Evolutionary conservation across 2,113 vertebrate genomes (phyloP).

Genomic region (Misgurnus mizolepis): DNA sequence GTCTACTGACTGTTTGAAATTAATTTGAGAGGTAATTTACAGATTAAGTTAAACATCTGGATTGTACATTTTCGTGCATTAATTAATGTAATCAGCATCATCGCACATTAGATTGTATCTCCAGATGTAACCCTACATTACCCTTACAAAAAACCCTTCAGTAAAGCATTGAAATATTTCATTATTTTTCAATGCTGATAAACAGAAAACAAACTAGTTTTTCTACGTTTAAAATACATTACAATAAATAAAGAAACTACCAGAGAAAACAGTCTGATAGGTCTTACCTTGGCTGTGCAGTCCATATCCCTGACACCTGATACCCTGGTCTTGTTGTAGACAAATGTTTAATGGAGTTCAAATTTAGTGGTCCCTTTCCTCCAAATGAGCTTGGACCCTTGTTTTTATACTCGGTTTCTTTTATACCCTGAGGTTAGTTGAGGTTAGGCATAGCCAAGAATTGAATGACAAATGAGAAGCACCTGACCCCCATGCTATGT

Average conservation of each 20-base stretch:
- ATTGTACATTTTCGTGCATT: neutral
- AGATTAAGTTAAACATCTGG: neutral
- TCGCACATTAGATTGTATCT: neutral
- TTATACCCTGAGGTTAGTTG: conserved; percentile 6
- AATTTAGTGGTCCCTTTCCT: neutral
- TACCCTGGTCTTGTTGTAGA: conserved; percentile 37
- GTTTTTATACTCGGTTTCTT: conserved; percentile 36
- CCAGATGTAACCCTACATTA: neutral
- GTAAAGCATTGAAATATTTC: neutral
- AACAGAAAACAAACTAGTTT: too few species aligned
- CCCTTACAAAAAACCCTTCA: neutral
- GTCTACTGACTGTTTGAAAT: neutral
- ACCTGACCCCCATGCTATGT: neutral
- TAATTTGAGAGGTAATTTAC: neutral
- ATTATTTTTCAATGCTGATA: too few species aligned
- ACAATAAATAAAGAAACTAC: neutral
- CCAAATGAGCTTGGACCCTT: neutral
- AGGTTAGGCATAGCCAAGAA: conserved; percentile 2
- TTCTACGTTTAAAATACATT: neutral
- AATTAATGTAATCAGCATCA: neutral
- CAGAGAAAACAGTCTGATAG: neutral
- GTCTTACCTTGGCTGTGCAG: conserved; percentile 60
- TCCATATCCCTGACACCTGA: conserved; percentile 47
- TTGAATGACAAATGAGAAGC: neutral
- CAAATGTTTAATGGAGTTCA: conserved; percentile 32